These are phyloP conservation scores for Rousettus leschenaultii DNA, from an alignment of 2,113 vertebrate genomes.

Conservation along the genomic window DNA sequence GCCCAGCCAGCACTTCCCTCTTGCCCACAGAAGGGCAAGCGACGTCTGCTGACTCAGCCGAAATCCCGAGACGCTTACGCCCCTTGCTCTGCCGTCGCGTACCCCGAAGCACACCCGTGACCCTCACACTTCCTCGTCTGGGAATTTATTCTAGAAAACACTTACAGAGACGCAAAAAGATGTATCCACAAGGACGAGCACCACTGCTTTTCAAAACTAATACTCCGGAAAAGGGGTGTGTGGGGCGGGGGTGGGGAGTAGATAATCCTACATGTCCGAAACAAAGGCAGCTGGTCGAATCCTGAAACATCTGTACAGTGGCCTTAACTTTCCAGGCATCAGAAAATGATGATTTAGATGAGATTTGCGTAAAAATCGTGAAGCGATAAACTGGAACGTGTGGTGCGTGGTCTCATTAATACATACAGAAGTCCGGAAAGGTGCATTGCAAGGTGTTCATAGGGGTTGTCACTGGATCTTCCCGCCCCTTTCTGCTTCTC, in stretches of 20 bases:
- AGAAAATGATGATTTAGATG: not conserved
- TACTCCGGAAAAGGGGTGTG: not conserved
- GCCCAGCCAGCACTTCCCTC: not conserved
- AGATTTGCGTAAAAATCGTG: not conserved
- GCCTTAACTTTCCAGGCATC: not conserved
- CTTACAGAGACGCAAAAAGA: not conserved
- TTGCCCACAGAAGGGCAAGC: not conserved
- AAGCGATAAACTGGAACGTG: not conserved
- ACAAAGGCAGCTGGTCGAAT: not conserved
- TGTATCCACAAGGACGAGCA: not conserved
- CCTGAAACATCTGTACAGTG: not conserved
- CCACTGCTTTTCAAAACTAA: not conserved
- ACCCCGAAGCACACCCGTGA: not conserved
- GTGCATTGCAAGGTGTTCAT: rapidly evolving
- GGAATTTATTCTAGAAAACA: not conserved
- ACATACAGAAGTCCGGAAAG: not conserved
- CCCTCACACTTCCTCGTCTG: not conserved
- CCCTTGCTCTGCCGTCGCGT: not conserved
- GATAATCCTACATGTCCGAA: not conserved
- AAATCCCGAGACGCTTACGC: not conserved
- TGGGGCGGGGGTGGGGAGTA: too few relatives aligned
- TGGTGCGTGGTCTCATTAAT: not conserved
- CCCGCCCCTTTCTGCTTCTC: not conserved
- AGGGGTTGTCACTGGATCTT: not conserved
- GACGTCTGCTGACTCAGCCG: not conserved